Base-by-base conservation (phyloP, 2,888 invertebrate genomes). In the Miltochrista miniata region DNA sequence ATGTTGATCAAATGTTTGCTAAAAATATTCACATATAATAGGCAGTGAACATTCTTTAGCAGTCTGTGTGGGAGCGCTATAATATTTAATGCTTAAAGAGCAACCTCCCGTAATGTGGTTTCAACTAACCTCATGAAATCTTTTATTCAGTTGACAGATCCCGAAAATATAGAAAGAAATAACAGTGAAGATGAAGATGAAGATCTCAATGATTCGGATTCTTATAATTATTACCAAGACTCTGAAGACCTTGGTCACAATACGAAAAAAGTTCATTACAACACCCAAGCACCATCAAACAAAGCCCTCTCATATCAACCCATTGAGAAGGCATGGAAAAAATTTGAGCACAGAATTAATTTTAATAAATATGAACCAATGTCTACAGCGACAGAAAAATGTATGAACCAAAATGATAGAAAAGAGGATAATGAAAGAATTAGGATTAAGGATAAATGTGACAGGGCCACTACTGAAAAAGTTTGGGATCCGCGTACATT, bases 401-500 rank as follows among this genome's bases (percentile, higher is more conserved):
- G 94, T 51, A 87, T 97, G 45, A 93, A 95, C 12, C 93, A 94
- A 61, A 95, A 93, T 66, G 94, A 94, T 59, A 94, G 94, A 55
- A 95, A 94, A 66, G 80, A 87, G 49, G 95, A 96, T 36, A 94
- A 94, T 61, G 95, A 94, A n/a, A 93, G 96, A 52, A 92, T 94
- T 7, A 92, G 96, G 68, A 93, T 93, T 0, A 97, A 97, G 75
- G 99, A 99, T 77, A 99, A 98, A 83, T 95, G 96, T 76, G 98
- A 99, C 81, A 93, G 98, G 49, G 99, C 99, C 0, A 99, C 99
- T 0, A 97, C 96, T 0, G 99, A 99, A 79, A 98, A 98, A 84
- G 99, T 99, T 0, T 96, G 99, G 95, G 99, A 99, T 87, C 97
- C 98, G 0, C 92, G 98, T 11, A 99, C 99, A 0, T 93, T 97